Conservation (phyloP, 1,140 invertebrate genomes). For the Sycophila sp. region DNA sequence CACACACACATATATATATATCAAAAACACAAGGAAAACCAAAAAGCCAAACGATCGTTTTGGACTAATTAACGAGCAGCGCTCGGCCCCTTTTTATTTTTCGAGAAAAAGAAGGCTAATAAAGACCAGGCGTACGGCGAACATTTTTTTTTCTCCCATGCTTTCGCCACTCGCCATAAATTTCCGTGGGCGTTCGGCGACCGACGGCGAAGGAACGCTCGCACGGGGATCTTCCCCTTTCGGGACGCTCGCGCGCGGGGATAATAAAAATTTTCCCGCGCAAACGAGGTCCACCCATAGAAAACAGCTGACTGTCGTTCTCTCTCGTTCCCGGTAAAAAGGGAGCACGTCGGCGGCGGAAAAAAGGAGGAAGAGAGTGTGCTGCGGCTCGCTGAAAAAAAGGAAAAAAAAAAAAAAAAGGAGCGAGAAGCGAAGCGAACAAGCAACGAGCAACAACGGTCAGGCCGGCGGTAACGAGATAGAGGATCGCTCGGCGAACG, state of each 20-base stretch:
- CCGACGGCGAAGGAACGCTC: not conserved
- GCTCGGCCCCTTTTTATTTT: no score
- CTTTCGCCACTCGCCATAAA: not conserved
- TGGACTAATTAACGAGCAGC: no score
- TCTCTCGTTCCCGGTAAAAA: not conserved
- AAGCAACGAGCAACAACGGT: constrained; percentile 6
- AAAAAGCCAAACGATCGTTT: no score
- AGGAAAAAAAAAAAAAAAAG: not conserved
- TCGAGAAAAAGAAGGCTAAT: not conserved
- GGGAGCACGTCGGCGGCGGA: not conserved
- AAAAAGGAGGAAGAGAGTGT: no score
- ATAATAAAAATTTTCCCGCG: constrained; percentile 54
- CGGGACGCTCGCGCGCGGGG: not conserved
- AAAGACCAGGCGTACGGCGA: not conserved
- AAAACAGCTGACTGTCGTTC: constrained; percentile 35
- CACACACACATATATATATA: no score
- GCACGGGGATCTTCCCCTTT: no score
- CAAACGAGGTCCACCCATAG: not conserved
- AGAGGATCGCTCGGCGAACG: constrained; percentile 31
- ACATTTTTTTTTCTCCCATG: no score
- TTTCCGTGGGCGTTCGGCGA: no score
- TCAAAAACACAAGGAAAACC: no score
- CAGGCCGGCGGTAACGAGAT: constrained; percentile 33
- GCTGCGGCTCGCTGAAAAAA: not conserved
- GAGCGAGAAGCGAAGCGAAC: not conserved